Conservation (phyloP, 2,888 invertebrate species). For the Euplexia lucipara region DNA sequence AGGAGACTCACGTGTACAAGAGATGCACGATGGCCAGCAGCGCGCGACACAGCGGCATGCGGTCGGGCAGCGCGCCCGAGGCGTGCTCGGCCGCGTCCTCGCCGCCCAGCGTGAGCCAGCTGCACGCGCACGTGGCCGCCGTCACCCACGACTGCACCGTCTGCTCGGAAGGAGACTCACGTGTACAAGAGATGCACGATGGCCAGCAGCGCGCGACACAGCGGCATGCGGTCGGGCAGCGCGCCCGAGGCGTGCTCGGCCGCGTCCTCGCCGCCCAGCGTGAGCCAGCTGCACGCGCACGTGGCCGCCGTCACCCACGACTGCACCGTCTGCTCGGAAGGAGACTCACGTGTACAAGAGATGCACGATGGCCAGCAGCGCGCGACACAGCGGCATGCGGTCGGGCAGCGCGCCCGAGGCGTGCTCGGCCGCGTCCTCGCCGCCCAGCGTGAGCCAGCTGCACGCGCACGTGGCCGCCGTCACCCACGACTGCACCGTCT, state of each 20-base stretch:
- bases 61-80: constrained; percentile 77
- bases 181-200: constrained; percentile 82
- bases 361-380: constrained; percentile 80
- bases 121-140: too few species aligned
- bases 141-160: too few species aligned
- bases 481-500: too few species aligned
- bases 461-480: too few species aligned
- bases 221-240: constrained; percentile 82
- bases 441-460: constrained; percentile 83
- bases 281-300: constrained; percentile 83
- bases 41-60: constrained; percentile 83
- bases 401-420: constrained; percentile 77
- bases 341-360: constrained; percentile 80
- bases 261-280: constrained; percentile 80
- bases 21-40: constrained; percentile 80
- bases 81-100: constrained; percentile 77
- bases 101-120: constrained; percentile 82
- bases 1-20: constrained; percentile 78
- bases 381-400: constrained; percentile 83
- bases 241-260: constrained; percentile 72
- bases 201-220: constrained; percentile 80
- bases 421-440: constrained; percentile 77
- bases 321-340: background rate
- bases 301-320: too few species aligned
- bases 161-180: constrained; percentile 68